These are phyloP conservation scores for Chromoteleia sp. DNA, from an alignment of 2,888 invertebrate genomes.

Conservation along the genomic window DNA sequence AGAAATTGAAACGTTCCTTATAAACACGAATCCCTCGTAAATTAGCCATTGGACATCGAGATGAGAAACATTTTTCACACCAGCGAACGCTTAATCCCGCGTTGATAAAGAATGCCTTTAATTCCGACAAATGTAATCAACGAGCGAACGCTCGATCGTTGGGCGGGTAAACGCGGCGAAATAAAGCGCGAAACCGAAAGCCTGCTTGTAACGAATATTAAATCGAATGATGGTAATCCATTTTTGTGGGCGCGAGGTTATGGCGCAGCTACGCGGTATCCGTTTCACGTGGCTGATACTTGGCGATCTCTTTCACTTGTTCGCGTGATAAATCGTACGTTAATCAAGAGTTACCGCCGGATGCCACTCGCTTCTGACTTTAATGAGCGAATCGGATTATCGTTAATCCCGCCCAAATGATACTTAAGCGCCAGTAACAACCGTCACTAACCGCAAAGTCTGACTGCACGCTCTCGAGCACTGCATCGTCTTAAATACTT, in stretches of 20 bases:
- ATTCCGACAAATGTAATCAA: too few species aligned
- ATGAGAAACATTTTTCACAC: too few species aligned
- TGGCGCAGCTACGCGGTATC: slow-evolving; percentile 9
- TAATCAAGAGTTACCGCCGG: slow-evolving; percentile 77
- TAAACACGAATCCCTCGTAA: too few species aligned
- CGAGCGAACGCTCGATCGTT: too few species aligned
- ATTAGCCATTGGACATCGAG: too few species aligned
- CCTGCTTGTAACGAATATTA: slow-evolving; percentile 21
- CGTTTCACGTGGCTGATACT: slow-evolving; percentile 38
- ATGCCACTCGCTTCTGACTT: slow-evolving; percentile 71
- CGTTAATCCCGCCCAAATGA: slow-evolving; percentile 78
- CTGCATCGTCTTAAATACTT: slow-evolving; percentile 63
- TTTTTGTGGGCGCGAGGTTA: slow-evolving; percentile 11
- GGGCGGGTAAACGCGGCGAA: too few species aligned
- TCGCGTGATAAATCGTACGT: slow-evolving; percentile 76
- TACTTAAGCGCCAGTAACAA: slow-evolving; percentile 77
- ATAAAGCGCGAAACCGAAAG: too few species aligned
- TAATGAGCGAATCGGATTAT: slow-evolving; percentile 75
- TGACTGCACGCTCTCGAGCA: slow-evolving; percentile 50
- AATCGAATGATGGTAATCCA: slow-evolving; percentile 13
- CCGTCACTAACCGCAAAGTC: slow-evolving; percentile 70
- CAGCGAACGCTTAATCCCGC: too few species aligned
- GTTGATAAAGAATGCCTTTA: too few species aligned
- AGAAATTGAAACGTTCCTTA: too few species aligned
- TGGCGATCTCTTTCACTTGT: slow-evolving; percentile 56